Base-by-base conservation (phyloP, 2,113 vertebrate species). In the Dipodomys ordii region DNA sequence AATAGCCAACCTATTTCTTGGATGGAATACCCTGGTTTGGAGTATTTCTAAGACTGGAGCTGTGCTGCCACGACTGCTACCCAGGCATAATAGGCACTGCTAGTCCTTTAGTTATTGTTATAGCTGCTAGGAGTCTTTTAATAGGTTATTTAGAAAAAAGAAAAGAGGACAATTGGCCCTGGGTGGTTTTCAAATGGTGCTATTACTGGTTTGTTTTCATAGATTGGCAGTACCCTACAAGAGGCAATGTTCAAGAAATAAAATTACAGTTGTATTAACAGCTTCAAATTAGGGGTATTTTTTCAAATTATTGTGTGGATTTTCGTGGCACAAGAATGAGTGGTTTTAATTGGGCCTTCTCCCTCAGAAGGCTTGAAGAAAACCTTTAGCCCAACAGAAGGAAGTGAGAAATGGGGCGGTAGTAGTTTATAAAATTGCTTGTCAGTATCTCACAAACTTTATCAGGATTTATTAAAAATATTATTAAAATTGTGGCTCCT, bases 251-350 rank as follows among this genome's bases (percentile, higher is more conserved):
- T 95, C 92, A 89, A 92, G 95, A 96, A 96, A 96, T 95, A 96
- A 97, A 97, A 97, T 97, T 96, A 94, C 96, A 95, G 95, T 93
- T 95, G 93, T 93, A 97, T 97, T 97, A 97, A 96, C 93, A 95
- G 92, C 94, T 94, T 94, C 86, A 97, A 97, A 97, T 97, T 95
- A 97, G 86, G 92, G 95, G 94, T 96, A 86, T 95, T 97, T 96
- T 96, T 96, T 96, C 91, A 92, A 94, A 92, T 73, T 80, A 89
- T 95, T 95, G 89, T 96, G 92, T 93, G 68, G 86, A 77, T 95
- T 96, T 96, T 94, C 94, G 88, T 93, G 90, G 88, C 0, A 1
- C 68, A 93, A 96, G 86, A 95, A 86, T 74, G 88, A 95, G 85
- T 78, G 80, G 13, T 90, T 92, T 95, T 96, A 97, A 97, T 96